phyloP scores from a whole-genome alignment of 2,797 vertebrate species.

The Loris lydekkerianus region DNA sequence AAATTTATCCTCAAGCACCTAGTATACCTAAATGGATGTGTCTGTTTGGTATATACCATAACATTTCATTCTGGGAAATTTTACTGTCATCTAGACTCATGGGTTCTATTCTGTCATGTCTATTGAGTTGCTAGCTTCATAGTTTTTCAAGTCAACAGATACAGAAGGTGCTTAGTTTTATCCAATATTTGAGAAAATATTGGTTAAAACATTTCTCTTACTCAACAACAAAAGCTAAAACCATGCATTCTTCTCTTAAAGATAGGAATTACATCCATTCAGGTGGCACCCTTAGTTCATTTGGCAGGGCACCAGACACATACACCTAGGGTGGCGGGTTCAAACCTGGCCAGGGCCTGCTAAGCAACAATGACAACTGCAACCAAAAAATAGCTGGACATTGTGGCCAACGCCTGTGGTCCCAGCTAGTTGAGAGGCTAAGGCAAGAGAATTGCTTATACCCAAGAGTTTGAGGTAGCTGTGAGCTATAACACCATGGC shows the following conservation, averaged over 20 bases:
- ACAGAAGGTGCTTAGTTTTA: not conserved
- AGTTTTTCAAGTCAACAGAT: not conserved
- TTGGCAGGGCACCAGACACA: too few species aligned
- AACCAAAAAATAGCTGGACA: too few species aligned
- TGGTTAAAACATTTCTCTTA: not conserved
- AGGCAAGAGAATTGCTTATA: too few species aligned
- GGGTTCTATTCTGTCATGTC: not conserved
- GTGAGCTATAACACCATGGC: too few species aligned
- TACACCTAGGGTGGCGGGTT: too few species aligned
- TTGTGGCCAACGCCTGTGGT: too few species aligned
- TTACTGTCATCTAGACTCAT: not conserved
- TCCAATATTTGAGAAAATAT: not conserved
- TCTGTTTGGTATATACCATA: not conserved
- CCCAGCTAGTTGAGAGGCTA: too few species aligned
- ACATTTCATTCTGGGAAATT: conserved; percentile 20
- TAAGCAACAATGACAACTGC: too few species aligned
- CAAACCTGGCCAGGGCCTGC: too few species aligned
- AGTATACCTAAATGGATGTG: not conserved
- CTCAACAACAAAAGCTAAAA: not conserved
- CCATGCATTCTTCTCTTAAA: not conserved
- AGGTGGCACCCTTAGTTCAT: too few species aligned
- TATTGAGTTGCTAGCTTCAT: not conserved
- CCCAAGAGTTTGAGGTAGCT: too few species aligned
- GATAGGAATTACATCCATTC: not conserved
- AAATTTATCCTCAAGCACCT: not conserved